A percentile compares a stretch with the other conserved stretches of the same genome.
Evolutionary conservation across 1,140 invertebrate genomes (phyloP).

Genomic region (Neodiprion virginianus): DNA sequence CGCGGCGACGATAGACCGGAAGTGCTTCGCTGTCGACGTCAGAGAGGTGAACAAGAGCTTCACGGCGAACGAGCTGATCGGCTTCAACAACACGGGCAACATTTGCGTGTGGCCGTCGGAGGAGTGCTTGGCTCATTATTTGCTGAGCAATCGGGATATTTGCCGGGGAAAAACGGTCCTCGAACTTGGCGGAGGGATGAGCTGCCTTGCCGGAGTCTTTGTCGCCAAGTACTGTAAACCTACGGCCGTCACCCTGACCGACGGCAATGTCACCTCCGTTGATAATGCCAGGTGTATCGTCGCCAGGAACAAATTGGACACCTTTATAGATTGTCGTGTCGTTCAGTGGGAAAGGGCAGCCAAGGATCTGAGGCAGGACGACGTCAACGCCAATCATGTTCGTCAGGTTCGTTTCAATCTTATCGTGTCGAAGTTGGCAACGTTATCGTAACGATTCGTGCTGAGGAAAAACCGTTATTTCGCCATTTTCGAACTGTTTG

Average conservation of each 20-base stretch:
- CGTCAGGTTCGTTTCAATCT: constrained; percentile 42
- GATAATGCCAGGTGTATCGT: constrained; percentile 76
- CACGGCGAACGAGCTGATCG: constrained; percentile 76
- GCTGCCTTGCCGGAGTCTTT: constrained; percentile 80
- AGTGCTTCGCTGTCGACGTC: constrained; percentile 63
- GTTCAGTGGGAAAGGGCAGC: constrained; percentile 60
- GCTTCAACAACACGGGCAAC: constrained; percentile 92
- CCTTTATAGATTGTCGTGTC: constrained; percentile 53
- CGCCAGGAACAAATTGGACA: constrained; percentile 66
- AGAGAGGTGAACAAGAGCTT: constrained; percentile 68
- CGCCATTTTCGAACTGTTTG: no score
- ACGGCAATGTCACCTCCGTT: constrained; percentile 80
- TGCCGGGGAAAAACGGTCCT: constrained; percentile 74
- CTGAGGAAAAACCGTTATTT: no score
- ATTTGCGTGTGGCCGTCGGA: constrained; percentile 91
- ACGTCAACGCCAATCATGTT: constrained; percentile 37
- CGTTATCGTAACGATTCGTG: no score
- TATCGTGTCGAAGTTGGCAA: no score
- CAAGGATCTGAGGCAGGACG: constrained; percentile 40
- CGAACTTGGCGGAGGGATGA: constrained; percentile 87
- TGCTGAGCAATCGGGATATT: constrained; percentile 70
- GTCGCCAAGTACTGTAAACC: constrained; percentile 73
- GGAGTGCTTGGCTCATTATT: constrained; percentile 80
- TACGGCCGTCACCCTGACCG: constrained; percentile 71
- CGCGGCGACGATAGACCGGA: constrained; percentile 54